phyloP scores from a whole-genome alignment of 2,888 invertebrate genomes.

The Neria commutata region DNA sequence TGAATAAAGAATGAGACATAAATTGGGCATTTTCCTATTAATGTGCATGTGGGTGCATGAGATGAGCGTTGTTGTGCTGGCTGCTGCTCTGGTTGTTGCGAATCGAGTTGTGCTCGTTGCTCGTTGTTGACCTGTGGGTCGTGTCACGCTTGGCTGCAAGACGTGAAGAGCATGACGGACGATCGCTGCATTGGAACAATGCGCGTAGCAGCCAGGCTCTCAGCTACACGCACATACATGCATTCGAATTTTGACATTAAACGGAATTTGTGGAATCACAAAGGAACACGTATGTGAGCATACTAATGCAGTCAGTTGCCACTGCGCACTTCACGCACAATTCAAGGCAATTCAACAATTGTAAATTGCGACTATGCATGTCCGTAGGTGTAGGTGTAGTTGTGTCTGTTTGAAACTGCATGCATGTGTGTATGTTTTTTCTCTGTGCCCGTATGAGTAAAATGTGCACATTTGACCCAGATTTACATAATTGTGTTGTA shows the following conservation, averaged over 20 bases:
- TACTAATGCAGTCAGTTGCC: not conserved
- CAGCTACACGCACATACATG: not conserved
- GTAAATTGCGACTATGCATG: not conserved
- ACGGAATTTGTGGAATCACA: slow-evolving; percentile 4
- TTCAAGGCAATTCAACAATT: not conserved
- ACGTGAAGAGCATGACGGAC: not conserved
- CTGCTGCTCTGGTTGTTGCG: slow-evolving; percentile 1
- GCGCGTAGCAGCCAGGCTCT: not conserved
- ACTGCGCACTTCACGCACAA: not conserved
- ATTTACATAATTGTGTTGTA: no score
- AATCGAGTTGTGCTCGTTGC: not conserved
- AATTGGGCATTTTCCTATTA: not conserved
- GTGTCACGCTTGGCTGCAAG: not conserved
- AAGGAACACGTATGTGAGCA: no score
- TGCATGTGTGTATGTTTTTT: no score
- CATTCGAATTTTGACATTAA: slow-evolving; percentile 4
- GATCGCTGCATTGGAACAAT: not conserved
- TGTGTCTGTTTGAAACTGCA: no score
- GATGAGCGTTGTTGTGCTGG: no score
- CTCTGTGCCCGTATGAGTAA: no score
- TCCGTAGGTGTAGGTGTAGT: no score
- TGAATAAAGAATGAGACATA: no score
- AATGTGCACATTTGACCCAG: no score
- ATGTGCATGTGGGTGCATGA: no score
- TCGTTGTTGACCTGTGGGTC: not conserved